Conservation (phyloP, 1,140 invertebrate species). For the Habropoda laboriosa region DNA sequence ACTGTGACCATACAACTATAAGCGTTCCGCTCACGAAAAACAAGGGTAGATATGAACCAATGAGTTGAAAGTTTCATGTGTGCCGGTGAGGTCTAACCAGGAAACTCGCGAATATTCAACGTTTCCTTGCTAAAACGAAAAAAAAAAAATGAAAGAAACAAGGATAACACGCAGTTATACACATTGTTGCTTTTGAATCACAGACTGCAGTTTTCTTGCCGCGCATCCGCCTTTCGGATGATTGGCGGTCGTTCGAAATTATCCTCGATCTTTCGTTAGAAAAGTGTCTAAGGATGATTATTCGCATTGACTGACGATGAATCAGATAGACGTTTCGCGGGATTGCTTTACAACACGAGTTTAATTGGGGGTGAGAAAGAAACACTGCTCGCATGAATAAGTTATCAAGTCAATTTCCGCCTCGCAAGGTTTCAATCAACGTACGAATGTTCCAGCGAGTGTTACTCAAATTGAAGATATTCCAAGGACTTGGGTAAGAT, state of each 20-base stretch:
- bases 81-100: background rate
- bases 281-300: slow-evolving; percentile 29
- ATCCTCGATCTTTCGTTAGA: slow-evolving; percentile 55
- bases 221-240: background rate
- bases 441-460: background rate
- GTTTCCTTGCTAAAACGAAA: background rate
- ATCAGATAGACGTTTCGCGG: slow-evolving; percentile 13
- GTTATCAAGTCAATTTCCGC: background rate
- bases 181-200: slow-evolving; percentile 19
- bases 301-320: slow-evolving; percentile 43
- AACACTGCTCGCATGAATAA: background rate
- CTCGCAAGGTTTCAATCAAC: background rate
- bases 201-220: slow-evolving; percentile 33
- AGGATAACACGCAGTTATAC: slow-evolving; percentile 56
- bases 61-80: slow-evolving; percentile 61
- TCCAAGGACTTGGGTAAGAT: background rate
- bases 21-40: slow-evolving; percentile 44
- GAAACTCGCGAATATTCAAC: slow-evolving; percentile 46
- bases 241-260: slow-evolving; percentile 47
- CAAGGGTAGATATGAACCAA: slow-evolving; percentile 51
- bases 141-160: slow-evolving; percentile 21
- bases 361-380: background rate
- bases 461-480: background rate
- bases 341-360: slow-evolving; percentile 1
- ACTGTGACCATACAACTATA: background rate